Evolutionary conservation across 2,888 invertebrate genomes (phyloP).

Genomic region (Philhelius pedissequus): DNA sequence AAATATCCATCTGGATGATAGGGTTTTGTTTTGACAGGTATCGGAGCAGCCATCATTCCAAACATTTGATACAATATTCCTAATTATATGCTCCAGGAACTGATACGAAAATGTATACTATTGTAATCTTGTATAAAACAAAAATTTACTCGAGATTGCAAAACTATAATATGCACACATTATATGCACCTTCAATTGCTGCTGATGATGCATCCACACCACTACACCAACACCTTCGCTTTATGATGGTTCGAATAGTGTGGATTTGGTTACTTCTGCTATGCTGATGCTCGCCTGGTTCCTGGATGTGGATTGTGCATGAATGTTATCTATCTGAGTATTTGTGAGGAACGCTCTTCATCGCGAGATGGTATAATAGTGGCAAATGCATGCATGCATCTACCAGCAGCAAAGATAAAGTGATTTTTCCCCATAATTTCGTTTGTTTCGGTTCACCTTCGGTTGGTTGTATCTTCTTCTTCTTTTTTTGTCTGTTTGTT

Average conservation of each 20-base stretch:
- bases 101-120: not conserved
- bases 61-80: not conserved
- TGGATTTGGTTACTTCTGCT: not conserved
- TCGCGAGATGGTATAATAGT: conserved; percentile 29
- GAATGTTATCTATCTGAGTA: conserved; percentile 60
- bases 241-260: not conserved
- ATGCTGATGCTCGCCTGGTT: conserved; percentile 32
- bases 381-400: conserved; percentile 63
- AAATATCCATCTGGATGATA: too few relatives aligned
- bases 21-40: not conserved
- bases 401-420: conserved; percentile 60
- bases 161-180: conserved; percentile 12
- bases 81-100: not conserved
- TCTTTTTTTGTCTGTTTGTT: conserved; percentile 1
- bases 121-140: not conserved
- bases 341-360: conserved; percentile 48
- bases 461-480: conserved; percentile 34
- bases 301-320: not conserved
- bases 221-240: conserved; percentile 6
- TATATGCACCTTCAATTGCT: conserved; percentile 13
- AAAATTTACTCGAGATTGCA: not conserved
- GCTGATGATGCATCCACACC: not conserved
- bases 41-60: not conserved
- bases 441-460: conserved; percentile 67
- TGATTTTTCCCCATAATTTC: conserved; percentile 62